phyloP scores from a whole-genome alignment of 2,113 vertebrate genomes.

The Nothocercus julius region DNA sequence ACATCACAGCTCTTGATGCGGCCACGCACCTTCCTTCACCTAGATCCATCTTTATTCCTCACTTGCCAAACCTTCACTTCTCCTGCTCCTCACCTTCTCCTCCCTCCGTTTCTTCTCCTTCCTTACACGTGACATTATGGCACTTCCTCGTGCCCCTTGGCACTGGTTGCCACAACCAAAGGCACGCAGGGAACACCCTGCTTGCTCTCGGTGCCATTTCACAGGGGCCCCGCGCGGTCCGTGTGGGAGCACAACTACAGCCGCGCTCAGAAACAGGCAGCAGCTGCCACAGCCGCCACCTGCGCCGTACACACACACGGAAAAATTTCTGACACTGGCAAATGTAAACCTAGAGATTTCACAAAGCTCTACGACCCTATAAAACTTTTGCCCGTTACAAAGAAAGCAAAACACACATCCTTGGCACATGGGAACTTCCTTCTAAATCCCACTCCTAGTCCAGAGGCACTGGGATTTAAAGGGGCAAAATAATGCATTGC shows the following conservation, averaged over 20 bases:
- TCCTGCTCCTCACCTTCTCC: neutral
- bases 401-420: neutral
- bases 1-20: neutral
- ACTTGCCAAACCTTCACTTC: neutral
- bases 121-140: neutral
- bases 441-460: neutral
- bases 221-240: neutral
- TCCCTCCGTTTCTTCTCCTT: neutral
- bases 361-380: neutral
- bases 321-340: neutral
- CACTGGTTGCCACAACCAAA: neutral
- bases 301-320: neutral
- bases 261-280: neutral
- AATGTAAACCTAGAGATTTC: neutral
- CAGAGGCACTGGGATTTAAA: neutral
- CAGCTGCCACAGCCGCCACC: neutral
- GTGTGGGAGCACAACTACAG: fast-evolving
- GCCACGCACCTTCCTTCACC: neutral
- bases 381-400: neutral
- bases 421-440: neutral
- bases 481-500: neutral
- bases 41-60: neutral
- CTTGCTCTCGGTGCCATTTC: neutral
- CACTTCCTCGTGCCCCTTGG: neutral
- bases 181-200: neutral